Evolutionary conservation across 2,888 invertebrate species (phyloP), one percentile per base, ranked within the genome.

Genomic region (Branchipolynoe longqiensis): DNA sequence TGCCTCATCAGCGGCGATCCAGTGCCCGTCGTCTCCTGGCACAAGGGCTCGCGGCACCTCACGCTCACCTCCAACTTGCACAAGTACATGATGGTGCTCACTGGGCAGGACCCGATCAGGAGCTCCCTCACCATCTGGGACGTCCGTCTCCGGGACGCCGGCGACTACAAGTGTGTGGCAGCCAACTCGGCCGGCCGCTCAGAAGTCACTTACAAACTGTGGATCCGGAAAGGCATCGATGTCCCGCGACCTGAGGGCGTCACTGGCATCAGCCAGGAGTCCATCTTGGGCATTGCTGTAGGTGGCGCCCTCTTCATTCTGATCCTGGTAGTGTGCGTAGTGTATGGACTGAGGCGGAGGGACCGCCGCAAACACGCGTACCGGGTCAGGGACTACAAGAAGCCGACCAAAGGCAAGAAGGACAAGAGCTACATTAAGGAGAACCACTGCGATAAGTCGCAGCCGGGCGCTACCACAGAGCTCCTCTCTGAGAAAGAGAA

Each of bases 181-280:
- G 81, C 84, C 33, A 89, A 89, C 85, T 25, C 84, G 18, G 89
- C 88, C 18, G 89, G 89, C 25, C 59, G 86, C 22, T 85, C 88
- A 0, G 89, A 88, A 69, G 84, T 87, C 33, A 88, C 86, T 4
- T 88, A 87, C 73, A 88, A 86, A 85, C 58, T 89, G n/a, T 87
- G 82, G 87, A 81, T 87, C 22, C 12, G 58, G 31, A 48, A 62
- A 25, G 8, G 54, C 28, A 38, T 74, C 8, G 78, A 36, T 3
- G 48, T 33, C 0, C 56, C 62, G 6, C 82, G n/a, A 3, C 40
- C 54, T 0, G 38, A 38, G 31, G 41, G 48, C 8, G 78, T 41
- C 38, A 56, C 40, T 8, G 83, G 83, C 22, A 48, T 87, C 36
- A 85, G 41, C 38, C 87, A 64, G 31, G 83, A 78, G 78, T 40